Percentiles rank a stretch among this genome's conserved stretches.
These are phyloP conservation scores for Cheilosia soror DNA, from an alignment of 2,888 invertebrate species.

Conservation along the genomic window DNA sequence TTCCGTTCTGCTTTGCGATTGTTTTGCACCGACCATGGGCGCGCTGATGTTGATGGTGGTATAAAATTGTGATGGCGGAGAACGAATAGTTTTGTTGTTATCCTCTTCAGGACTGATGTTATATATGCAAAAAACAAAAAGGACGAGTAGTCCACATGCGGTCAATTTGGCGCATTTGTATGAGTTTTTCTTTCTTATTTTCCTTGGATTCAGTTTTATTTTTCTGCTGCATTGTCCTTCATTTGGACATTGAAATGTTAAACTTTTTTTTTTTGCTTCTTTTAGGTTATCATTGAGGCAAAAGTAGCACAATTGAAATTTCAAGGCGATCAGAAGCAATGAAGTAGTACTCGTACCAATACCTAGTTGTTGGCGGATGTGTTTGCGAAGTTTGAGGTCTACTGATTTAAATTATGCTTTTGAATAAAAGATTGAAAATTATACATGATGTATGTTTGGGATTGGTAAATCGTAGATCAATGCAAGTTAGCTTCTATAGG, in stretches of 20 bases:
- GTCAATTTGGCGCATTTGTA: conserved; percentile 70
- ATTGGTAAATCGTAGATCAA: too few relatives aligned
- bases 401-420: too few relatives aligned
- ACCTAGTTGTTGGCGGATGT: background rate
- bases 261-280: conserved; percentile 10
- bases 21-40: conserved; percentile 58
- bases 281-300: conserved; percentile 58
- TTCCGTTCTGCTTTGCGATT: conserved; percentile 71
- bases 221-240: conserved; percentile 73
- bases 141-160: conserved; percentile 61
- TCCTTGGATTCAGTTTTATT: conserved; percentile 43
- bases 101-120: conserved; percentile 58
- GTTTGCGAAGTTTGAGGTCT: conserved; percentile 11
- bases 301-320: conserved; percentile 69
- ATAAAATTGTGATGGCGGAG: conserved; percentile 16
- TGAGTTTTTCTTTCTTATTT: conserved; percentile 50
- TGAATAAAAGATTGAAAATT: too few relatives aligned
- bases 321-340: conserved; percentile 55
- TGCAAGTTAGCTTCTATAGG: too few relatives aligned
- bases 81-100: conserved; percentile 32
- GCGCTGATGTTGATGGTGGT: conserved; percentile 34
- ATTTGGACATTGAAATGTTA: conserved; percentile 74
- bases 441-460: too few relatives aligned
- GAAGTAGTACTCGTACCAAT: background rate
- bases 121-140: conserved; percentile 43